Percentiles rank a stretch among this genome's conserved stretches.
These are phyloP conservation scores for Antheraea yamamai DNA, from an alignment of 2,888 invertebrate species.

Conservation along the genomic window DNA sequence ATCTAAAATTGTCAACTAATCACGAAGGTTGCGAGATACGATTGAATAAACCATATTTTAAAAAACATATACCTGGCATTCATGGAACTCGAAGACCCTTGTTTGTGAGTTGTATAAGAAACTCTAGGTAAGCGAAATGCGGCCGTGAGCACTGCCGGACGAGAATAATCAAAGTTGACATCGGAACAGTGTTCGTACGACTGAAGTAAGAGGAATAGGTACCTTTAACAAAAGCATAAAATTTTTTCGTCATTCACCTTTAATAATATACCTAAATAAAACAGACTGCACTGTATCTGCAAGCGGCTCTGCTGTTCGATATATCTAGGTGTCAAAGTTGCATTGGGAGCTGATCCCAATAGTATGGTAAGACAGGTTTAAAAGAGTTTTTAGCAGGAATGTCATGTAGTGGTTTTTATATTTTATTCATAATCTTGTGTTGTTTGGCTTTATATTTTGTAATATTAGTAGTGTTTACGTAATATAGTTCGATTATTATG, in stretches of 20 bases:
- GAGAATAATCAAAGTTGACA: slow-evolving; percentile 60
- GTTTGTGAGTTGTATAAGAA: slow-evolving; percentile 31
- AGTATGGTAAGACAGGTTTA: no score
- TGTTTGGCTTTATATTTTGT: no score
- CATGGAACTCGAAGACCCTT: slow-evolving; percentile 20
- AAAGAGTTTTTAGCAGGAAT: no score
- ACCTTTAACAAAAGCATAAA: slow-evolving; percentile 53
- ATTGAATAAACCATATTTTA: neutral
- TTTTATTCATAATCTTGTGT: no score
- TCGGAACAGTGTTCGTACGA: slow-evolving; percentile 82
- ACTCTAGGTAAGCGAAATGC: slow-evolving; percentile 45
- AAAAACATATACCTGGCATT: neutral
- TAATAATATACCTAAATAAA: neutral
- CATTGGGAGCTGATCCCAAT: no score
- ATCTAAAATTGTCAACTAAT: neutral
- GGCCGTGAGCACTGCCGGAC: slow-evolving; percentile 48
- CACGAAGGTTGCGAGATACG: neutral
- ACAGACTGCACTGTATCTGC: no score
- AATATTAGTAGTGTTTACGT: no score
- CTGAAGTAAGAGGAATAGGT: slow-evolving; percentile 86
- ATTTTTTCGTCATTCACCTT: neutral
- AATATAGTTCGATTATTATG: no score
- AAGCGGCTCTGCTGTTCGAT: no score
- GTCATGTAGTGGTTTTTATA: no score
- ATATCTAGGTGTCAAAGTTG: no score